A percentile compares a stretch with the other conserved stretches of the same genome.
phyloP scores from a whole-genome alignment of 2,113 vertebrate species.

The Grallaria varia region DNA sequence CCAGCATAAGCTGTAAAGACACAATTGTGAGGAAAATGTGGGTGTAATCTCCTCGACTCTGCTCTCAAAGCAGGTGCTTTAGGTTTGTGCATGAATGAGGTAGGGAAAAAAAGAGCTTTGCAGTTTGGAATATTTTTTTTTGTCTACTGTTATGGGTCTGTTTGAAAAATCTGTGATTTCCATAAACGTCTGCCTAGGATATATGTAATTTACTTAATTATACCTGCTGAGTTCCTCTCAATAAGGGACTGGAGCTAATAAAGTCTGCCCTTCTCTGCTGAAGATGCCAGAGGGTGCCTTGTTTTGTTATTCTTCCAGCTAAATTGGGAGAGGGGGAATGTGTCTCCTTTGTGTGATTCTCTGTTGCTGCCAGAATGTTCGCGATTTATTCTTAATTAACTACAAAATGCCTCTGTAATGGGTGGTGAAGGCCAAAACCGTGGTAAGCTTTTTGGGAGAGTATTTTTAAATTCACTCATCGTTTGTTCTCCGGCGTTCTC shows the following conservation, averaged over 20 bases:
- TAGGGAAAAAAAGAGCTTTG: neutral
- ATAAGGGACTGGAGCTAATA: neutral
- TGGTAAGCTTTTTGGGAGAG: neutral
- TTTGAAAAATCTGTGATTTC: neutral
- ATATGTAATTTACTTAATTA: neutral
- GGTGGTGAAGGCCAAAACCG: neutral
- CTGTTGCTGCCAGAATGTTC: neutral
- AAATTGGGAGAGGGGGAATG: neutral
- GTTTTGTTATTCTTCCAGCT: neutral
- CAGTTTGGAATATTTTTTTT: neutral
- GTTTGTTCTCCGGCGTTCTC: neutral
- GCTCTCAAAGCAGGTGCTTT: neutral
- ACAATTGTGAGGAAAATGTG: neutral
- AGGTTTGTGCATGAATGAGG: rapidly evolving
- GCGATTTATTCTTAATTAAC: neutral
- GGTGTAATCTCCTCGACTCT: neutral
- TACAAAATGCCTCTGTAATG: neutral
- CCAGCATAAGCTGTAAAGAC: neutral
- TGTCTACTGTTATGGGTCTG: neutral
- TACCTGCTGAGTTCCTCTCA: neutral
- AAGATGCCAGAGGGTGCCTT: neutral
- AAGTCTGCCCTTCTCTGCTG: neutral
- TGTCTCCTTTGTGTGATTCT: neutral
- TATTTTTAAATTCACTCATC: neutral
- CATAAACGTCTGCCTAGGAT: neutral